These are phyloP conservation scores for Phalloptychus januarius DNA, from an alignment of 2,797 vertebrate genomes.

Conservation along the genomic window DNA sequence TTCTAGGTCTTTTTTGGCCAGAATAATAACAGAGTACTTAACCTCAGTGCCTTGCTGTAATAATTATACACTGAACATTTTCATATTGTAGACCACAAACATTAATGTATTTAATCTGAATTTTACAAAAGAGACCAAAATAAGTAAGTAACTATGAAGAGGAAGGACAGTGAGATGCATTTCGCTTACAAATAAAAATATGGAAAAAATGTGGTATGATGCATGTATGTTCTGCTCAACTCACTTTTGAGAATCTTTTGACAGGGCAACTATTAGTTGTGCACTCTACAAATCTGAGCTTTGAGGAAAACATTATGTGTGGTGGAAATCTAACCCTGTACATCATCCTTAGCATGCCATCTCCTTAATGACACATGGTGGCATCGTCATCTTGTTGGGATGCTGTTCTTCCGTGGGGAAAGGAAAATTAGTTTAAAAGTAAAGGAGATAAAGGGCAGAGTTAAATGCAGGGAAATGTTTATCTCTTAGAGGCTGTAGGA, in stretches of 20 bases:
- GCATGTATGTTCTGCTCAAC: neutral
- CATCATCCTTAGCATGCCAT: neutral
- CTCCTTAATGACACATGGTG: neutral
- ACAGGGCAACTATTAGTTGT: neutral
- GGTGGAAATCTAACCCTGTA: neutral
- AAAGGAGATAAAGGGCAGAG: neutral
- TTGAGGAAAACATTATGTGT: neutral
- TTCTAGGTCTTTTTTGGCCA: conserved; percentile 19
- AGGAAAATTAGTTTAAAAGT: neutral
- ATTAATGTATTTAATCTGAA: neutral
- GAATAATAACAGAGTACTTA: conserved; percentile 40
- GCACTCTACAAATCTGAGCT: neutral
- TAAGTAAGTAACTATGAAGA: neutral
- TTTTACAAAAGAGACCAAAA: neutral
- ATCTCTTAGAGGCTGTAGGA: neutral
- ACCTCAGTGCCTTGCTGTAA: neutral
- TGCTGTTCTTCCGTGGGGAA: neutral
- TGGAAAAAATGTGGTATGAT: neutral
- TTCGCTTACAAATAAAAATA: neutral
- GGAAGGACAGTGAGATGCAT: neutral
- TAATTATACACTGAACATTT: neutral
- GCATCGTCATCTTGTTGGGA: neutral
- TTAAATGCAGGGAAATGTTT: neutral
- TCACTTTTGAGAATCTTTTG: neutral
- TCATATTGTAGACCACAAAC: neutral